Evolutionary conservation across 2,888 invertebrate genomes (phyloP).

Genomic region (Stenurella melanura): DNA sequence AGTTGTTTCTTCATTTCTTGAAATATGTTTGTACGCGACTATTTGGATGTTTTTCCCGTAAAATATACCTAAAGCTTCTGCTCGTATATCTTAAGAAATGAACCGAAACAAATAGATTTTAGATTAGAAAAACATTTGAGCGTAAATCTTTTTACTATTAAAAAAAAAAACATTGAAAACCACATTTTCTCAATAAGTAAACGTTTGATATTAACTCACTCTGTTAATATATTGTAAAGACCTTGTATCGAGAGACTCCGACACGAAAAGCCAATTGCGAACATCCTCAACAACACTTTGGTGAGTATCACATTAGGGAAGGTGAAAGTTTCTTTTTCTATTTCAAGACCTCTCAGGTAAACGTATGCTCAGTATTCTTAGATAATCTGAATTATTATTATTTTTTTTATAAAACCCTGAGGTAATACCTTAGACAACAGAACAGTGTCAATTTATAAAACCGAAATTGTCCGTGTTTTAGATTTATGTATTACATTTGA

Average conservation of each 20-base stretch:
- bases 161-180: constrained; percentile 28
- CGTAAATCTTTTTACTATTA: constrained; percentile 3
- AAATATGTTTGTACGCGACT: neutral
- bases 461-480: neutral
- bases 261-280: constrained; percentile 56
- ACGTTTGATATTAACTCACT: constrained; percentile 74
- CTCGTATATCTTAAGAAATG: neutral
- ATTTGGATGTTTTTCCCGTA: too few relatives aligned
- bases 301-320: constrained; percentile 64
- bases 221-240: constrained; percentile 74
- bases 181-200: constrained; percentile 46
- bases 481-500: neutral
- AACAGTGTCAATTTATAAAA: neutral
- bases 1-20: neutral
- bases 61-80: too few relatives aligned
- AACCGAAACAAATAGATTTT: constrained; percentile 17
- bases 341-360: constrained; percentile 31
- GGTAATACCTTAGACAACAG: neutral
- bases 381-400: neutral
- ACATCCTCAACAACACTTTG: constrained; percentile 56
- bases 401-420: neutral
- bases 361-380: constrained; percentile 26
- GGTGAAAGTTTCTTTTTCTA: constrained; percentile 55
- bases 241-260: constrained; percentile 68
- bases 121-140: neutral